Evolutionary conservation across 2,797 vertebrate species (phyloP).

Genomic region (Acipenser ruthenus): DNA sequence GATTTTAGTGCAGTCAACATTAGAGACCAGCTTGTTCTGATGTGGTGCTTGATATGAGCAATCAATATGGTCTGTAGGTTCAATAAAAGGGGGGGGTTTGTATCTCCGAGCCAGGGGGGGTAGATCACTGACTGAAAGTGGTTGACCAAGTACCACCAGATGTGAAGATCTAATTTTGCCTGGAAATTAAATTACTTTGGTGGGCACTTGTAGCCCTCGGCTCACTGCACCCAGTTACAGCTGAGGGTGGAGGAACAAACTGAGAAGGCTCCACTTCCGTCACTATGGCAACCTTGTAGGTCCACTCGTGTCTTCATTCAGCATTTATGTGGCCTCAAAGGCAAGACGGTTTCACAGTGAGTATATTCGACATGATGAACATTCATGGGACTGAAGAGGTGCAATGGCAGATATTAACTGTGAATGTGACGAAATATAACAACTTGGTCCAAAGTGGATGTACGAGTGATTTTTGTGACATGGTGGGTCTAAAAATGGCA

Average conservation of each 20-base stretch:
- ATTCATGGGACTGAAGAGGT: too few relatives aligned
- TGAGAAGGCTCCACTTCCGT: constrained; percentile 23
- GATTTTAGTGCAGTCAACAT: constrained; percentile 43
- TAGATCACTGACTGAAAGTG: background rate
- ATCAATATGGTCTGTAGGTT: constrained; percentile 33
- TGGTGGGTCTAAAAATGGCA: too few relatives aligned
- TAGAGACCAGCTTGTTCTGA: constrained; percentile 49
- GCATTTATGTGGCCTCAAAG: background rate
- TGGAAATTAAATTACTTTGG: background rate
- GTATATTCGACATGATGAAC: too few relatives aligned
- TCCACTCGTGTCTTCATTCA: constrained; percentile 1
- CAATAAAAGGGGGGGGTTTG: constrained; percentile 40
- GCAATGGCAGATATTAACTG: too few relatives aligned
- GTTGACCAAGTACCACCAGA: constrained; percentile 4
- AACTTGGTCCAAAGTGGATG: too few relatives aligned
- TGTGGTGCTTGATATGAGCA: background rate
- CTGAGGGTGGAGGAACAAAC: constrained; percentile 21
- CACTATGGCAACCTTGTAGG: constrained; percentile 27
- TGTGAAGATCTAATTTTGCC: constrained; percentile 1
- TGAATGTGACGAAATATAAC: too few relatives aligned
- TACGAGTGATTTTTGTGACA: too few relatives aligned
- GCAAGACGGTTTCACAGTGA: too few relatives aligned
- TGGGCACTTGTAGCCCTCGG: background rate
- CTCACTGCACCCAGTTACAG: background rate
- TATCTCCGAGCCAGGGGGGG: background rate